These are phyloP conservation scores for Miichthys miiuy DNA, from an alignment of 2,797 vertebrate species.

Conservation along the genomic window DNA sequence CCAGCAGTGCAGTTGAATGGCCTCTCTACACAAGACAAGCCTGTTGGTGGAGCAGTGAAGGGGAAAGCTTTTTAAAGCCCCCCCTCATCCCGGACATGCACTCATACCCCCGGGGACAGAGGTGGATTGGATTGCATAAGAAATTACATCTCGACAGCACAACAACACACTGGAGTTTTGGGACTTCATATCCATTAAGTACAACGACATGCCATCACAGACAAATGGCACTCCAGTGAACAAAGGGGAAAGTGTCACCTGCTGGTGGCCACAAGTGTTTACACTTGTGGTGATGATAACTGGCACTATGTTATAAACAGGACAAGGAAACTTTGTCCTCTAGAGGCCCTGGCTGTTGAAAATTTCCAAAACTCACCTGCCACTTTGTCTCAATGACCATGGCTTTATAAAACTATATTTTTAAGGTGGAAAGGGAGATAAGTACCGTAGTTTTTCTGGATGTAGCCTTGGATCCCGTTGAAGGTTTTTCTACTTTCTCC, in stretches of 20 bases:
- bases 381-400: conserved; percentile 2
- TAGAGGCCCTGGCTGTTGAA: not conserved
- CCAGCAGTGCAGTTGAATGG: conserved; percentile 74
- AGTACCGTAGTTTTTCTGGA: not conserved
- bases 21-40: conserved; percentile 68
- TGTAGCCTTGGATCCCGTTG: not conserved
- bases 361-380: not conserved
- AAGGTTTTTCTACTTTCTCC: conserved; percentile 13
- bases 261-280: conserved; percentile 76
- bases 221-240: conserved; percentile 68
- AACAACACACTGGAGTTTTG: conserved; percentile 40
- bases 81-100: conserved; percentile 72
- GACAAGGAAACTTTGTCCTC: not conserved
- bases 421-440: conserved; percentile 17
- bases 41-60: conserved; percentile 74
- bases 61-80: conserved; percentile 79
- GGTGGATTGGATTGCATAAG: conserved; percentile 73
- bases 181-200: conserved; percentile 61
- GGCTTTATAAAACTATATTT: not conserved
- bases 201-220: conserved; percentile 61
- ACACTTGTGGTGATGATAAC: conserved; percentile 52
- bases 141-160: conserved; percentile 60
- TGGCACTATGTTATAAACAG: conserved; percentile 14
- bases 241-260: conserved; percentile 87
- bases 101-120: conserved; percentile 68